Evolutionary conservation across 2,888 invertebrate species (phyloP).

Genomic region (Diploptera punctata): DNA sequence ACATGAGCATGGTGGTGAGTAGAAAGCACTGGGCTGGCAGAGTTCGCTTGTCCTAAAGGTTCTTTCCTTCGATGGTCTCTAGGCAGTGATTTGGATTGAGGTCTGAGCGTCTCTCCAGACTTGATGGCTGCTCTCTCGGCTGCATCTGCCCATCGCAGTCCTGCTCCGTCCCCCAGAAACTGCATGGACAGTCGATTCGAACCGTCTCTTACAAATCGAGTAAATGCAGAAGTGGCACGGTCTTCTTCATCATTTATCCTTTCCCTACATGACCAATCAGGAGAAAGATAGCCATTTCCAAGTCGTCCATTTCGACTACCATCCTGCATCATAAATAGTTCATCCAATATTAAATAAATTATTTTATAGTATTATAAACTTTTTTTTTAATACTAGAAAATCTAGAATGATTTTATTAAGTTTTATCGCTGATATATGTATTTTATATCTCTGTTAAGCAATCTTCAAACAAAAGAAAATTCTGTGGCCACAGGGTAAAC

Average conservation of each 20-base stretch:
- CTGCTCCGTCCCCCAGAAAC: conserved; percentile 78
- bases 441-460: too few species aligned
- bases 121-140: conserved; percentile 67
- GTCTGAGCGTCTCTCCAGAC: conserved; percentile 43
- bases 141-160: conserved; percentile 83
- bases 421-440: too few species aligned
- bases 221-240: conserved; percentile 13
- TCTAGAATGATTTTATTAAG: too few species aligned
- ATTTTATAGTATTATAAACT: too few species aligned
- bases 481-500: too few species aligned
- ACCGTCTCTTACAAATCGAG: conserved; percentile 60
- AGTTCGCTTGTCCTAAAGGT: conserved; percentile 82
- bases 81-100: conserved; percentile 69
- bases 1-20: conserved; percentile 14
- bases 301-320: neutral
- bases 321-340: neutral
- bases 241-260: conserved; percentile 12
- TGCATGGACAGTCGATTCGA: conserved; percentile 84
- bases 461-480: too few species aligned
- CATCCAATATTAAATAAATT: too few species aligned
- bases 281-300: conserved; percentile 53
- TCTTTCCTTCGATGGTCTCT: conserved; percentile 80
- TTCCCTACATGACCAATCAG: conserved; percentile 53
- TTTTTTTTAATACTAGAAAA: too few species aligned
- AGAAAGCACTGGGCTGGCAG: conserved; percentile 43